phyloP scores from a whole-genome alignment of 2,113 vertebrate genomes.

The Perca fluviatilis region DNA sequence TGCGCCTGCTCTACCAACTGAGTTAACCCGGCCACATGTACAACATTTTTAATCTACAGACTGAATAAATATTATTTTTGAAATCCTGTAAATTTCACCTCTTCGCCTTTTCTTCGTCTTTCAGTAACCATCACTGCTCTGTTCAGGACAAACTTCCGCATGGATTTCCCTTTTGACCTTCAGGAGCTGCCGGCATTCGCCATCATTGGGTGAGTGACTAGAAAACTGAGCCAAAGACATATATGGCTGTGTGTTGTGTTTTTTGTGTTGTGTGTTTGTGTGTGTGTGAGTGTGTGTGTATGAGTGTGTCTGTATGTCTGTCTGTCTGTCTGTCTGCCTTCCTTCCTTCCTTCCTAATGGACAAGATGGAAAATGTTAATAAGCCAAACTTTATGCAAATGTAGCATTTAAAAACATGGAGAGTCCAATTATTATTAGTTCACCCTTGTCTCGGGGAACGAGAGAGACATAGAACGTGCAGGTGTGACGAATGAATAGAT shows the following conservation, averaged over 20 bases:
- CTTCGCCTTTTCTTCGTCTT: background rate
- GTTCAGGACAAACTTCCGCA: constrained; percentile 96
- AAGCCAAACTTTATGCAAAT: constrained; percentile 29
- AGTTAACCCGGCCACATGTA: too few species aligned
- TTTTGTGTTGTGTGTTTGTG: background rate
- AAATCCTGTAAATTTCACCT: background rate
- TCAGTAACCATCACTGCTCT: constrained; percentile 96
- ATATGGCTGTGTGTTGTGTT: background rate
- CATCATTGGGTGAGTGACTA: constrained; percentile 91
- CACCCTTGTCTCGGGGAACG: background rate
- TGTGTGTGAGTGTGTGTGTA: background rate
- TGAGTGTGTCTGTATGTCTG: background rate
- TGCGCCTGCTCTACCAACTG: too few species aligned
- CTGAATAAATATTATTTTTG: background rate
- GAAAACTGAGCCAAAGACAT: background rate
- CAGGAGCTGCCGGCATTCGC: constrained; percentile 96
- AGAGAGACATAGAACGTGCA: background rate
- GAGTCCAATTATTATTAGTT: constrained; percentile 8
- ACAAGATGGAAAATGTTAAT: constrained; percentile 1
- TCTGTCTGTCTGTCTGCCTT: background rate
- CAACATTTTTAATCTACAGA: background rate
- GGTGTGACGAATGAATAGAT: background rate
- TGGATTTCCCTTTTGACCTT: constrained; percentile 97
- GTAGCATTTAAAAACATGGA: background rate
- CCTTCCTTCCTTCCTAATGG: background rate